These are phyloP conservation scores for Carassius carassius DNA, from an alignment of 2,113 vertebrate genomes.

Conservation along the genomic window DNA sequence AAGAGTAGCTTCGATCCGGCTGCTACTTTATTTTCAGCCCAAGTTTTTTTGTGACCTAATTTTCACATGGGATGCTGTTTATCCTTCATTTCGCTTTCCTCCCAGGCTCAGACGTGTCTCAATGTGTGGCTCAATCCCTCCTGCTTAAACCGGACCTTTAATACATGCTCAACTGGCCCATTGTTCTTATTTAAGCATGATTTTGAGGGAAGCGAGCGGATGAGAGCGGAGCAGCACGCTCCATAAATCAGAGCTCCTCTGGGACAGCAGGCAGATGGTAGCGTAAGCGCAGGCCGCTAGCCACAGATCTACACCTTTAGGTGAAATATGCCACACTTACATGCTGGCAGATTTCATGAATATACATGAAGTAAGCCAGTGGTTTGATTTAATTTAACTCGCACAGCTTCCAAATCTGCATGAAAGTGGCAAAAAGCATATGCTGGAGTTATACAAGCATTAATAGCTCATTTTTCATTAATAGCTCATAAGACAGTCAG, in stretches of 20 bases:
- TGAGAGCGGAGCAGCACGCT: conserved; percentile 43
- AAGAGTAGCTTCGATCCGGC: conserved; percentile 64
- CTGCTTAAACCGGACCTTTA: conserved; percentile 52
- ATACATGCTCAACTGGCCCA: conserved; percentile 53
- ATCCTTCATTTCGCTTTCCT: conserved; percentile 55
- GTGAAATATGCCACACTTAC: conserved; percentile 42
- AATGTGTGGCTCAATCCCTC: neutral
- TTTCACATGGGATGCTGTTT: conserved; percentile 64
- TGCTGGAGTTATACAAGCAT: neutral
- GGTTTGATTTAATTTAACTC: conserved; percentile 46
- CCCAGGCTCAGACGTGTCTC: neutral
- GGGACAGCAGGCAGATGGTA: conserved; percentile 74
- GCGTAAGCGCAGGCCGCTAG: conserved; percentile 49
- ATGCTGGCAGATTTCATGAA: conserved; percentile 33
- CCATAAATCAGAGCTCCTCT: conserved; percentile 74
- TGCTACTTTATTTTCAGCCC: conserved; percentile 67
- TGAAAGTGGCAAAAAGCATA: conserved; percentile 12
- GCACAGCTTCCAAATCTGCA: neutral
- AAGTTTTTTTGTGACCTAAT: conserved; percentile 65
- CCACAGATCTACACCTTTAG: conserved; percentile 60
- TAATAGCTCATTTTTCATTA: neutral
- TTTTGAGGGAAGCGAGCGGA: conserved; percentile 59
- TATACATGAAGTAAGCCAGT: conserved; percentile 54
- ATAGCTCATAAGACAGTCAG: neutral
- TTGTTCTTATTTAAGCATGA: conserved; percentile 69